Conservation (phyloP, 2,888 invertebrate species). For the Drymonia ruficornis region DNA sequence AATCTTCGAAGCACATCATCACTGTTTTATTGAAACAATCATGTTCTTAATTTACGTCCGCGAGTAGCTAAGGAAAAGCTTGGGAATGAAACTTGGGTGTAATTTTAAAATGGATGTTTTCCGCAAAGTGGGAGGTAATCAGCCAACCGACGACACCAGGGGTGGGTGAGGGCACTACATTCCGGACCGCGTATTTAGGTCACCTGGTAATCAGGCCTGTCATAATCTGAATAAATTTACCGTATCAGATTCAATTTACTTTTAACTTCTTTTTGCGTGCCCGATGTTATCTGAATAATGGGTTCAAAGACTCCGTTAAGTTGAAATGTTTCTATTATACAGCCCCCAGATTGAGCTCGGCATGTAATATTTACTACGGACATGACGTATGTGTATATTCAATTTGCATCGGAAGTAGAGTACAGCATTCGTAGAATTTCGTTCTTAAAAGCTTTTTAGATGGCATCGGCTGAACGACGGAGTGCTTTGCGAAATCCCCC, state of each 20-base stretch:
- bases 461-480: conserved; percentile 24
- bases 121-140: conserved; percentile 12
- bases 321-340: background rate
- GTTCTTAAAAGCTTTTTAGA: conserved; percentile 26
- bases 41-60: no score
- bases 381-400: background rate
- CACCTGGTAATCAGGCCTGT: conserved; percentile 65
- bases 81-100: background rate
- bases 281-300: conserved; percentile 32
- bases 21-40: no score
- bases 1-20: no score
- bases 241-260: conserved; percentile 53
- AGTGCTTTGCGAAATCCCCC: conserved; percentile 31
- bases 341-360: background rate
- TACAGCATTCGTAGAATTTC: conserved; percentile 26
- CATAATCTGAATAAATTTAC: conserved; percentile 65
- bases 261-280: conserved; percentile 37
- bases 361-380: background rate
- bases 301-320: background rate
- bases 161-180: conserved; percentile 41
- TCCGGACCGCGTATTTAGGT: conserved; percentile 57
- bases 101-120: conserved; percentile 7
- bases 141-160: conserved; percentile 32
- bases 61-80: background rate
- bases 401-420: background rate